phyloP scores from a whole-genome alignment of 1,140 invertebrate species.

The Trinorchestia longiramus region DNA sequence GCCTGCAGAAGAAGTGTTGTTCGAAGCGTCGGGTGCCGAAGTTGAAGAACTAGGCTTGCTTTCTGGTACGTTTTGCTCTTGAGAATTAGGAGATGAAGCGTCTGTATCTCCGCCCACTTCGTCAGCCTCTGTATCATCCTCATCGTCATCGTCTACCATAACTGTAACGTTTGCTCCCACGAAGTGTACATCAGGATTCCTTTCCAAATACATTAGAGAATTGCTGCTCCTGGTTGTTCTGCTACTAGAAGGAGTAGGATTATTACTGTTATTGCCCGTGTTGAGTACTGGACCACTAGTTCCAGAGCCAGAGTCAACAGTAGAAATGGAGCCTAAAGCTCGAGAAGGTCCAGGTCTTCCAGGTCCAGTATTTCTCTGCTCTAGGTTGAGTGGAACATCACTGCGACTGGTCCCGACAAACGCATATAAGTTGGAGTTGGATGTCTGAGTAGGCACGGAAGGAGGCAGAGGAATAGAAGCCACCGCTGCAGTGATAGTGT shows the following conservation, averaged over 20 bases:
- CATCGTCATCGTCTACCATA: not conserved
- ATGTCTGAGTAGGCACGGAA: not conserved
- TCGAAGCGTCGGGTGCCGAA: not conserved
- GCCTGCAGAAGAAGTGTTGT: not conserved
- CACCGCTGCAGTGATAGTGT: not conserved
- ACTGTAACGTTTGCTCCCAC: constrained; percentile 1
- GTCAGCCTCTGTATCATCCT: constrained; percentile 6
- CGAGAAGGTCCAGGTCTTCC: not conserved
- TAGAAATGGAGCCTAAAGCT: not conserved
- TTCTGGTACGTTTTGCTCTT: not conserved
- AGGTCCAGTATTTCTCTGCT: not conserved
- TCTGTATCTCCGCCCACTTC: not conserved
- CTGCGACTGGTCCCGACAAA: not conserved
- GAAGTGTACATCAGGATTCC: not conserved
- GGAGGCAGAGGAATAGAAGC: constrained; percentile 17
- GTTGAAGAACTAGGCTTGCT: constrained; percentile 11
- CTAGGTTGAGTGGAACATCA: not conserved
- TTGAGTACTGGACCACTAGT: not conserved
- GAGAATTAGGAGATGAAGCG: not conserved
- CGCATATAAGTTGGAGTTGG: not conserved
- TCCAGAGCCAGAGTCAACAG: not conserved
- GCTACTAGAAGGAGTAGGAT: not conserved
- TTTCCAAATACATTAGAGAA: not conserved
- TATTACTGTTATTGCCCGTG: not conserved
- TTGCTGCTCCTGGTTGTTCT: not conserved